Percentiles rank a stretch among this genome's conserved stretches.
Conservation (phyloP, 2,113 vertebrate genomes). For the Mus spicilegus region DNA sequence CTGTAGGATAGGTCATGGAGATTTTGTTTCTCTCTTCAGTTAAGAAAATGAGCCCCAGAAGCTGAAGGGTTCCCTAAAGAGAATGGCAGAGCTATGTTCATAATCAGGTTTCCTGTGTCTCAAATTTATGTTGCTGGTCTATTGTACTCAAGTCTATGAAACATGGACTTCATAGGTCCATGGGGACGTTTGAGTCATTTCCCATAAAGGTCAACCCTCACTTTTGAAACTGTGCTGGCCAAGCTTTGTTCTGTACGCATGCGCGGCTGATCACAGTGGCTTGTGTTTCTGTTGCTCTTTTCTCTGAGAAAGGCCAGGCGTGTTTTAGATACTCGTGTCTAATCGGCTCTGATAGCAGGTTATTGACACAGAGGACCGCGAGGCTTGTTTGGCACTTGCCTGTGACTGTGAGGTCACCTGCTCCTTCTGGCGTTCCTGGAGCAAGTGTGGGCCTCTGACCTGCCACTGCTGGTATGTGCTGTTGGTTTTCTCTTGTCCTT, state of each 20-base stretch:
- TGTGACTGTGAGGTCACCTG: not conserved
- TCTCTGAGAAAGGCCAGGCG: constrained; percentile 72
- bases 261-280: constrained; percentile 47
- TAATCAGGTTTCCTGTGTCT: constrained; percentile 16
- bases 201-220: constrained; percentile 30
- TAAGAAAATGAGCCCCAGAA: constrained; percentile 9
- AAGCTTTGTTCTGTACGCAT: constrained; percentile 3
- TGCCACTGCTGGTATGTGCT: no score
- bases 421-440: not conserved
- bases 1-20: not conserved
- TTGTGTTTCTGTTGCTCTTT: constrained; percentile 37
- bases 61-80: not conserved
- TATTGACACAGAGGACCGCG: not conserved
- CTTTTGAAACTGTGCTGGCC: not conserved
- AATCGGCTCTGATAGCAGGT: constrained; percentile 61
- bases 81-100: not conserved
- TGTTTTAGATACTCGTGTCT: constrained; percentile 58
- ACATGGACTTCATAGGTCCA: not conserved
- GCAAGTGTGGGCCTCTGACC: not conserved
- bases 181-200: constrained; percentile 54
- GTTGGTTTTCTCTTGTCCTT: not conserved
- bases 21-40: not conserved
- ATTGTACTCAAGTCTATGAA: constrained; percentile 16
- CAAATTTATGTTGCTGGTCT: constrained; percentile 18
- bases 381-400: constrained; percentile 22